Conservation (phyloP, 2,113 vertebrate genomes). For the Furnarius figulus region DNA sequence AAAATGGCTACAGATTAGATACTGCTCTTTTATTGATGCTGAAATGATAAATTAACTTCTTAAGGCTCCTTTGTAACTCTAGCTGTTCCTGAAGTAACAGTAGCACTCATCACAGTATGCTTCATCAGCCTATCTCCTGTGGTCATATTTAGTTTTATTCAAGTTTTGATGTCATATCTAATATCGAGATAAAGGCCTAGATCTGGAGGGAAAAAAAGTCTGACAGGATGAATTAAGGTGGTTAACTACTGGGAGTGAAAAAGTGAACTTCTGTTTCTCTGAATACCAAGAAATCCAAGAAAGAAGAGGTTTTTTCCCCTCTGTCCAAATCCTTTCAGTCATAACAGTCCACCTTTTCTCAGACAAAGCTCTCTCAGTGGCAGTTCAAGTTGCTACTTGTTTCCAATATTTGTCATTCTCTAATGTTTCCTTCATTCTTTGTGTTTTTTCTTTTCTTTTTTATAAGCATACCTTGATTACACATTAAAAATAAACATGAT, state of each 20-base stretch:
- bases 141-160: neutral
- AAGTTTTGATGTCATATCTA: neutral
- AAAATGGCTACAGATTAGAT: slow-evolving; percentile 26
- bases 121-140: neutral
- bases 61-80: slow-evolving; percentile 11
- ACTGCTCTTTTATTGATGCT: neutral
- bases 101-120: neutral
- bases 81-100: slow-evolving; percentile 24
- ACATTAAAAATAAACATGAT: neutral
- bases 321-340: neutral
- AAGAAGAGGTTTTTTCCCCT: neutral
- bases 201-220: neutral
- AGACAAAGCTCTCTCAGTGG: neutral
- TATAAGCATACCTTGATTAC: neutral
- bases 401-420: neutral
- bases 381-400: neutral
- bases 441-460: neutral
- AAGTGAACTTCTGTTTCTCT: neutral
- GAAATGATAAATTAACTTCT: slow-evolving; percentile 40
- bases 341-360: neutral
- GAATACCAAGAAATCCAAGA: neutral
- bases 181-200: neutral
- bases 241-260: neutral
- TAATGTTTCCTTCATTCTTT: neutral
- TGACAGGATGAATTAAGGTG: neutral